Evolutionary conservation across 2,888 invertebrate genomes (phyloP).

Genomic region (Meghimatium bilineatum): DNA sequence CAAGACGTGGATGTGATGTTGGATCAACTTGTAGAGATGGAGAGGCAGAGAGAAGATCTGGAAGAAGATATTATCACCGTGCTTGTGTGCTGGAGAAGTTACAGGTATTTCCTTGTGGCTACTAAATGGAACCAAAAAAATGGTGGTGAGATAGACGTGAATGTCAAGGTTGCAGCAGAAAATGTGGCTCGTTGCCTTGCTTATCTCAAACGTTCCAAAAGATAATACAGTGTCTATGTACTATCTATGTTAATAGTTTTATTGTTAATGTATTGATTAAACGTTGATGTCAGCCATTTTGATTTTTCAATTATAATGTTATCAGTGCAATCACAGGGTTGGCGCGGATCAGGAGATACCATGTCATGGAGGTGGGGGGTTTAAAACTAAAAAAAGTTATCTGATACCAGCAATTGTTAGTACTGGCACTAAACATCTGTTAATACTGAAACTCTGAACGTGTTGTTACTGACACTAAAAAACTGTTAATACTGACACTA

Average conservation of each 20-base stretch:
- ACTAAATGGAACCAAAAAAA: background rate
- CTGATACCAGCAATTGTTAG: no score
- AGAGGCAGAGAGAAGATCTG: slow-evolving; percentile 33
- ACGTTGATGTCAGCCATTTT: no score
- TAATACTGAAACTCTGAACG: no score
- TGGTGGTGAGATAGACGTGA: background rate
- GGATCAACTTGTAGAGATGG: slow-evolving; percentile 25
- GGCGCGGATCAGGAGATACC: no score
- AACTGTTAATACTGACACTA: no score
- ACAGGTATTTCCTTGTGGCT: background rate
- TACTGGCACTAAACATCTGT: no score
- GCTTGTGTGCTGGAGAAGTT: slow-evolving; percentile 30
- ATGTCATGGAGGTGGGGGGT: no score
- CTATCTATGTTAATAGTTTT: background rate
- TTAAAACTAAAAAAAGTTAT: no score
- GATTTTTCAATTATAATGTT: no score
- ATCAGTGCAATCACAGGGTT: no score
- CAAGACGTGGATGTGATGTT: slow-evolving; percentile 45
- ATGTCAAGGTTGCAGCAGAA: background rate
- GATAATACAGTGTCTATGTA: background rate
- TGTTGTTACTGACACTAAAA: no score
- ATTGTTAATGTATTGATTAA: background rate
- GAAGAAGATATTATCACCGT: slow-evolving; percentile 31
- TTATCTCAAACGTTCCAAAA: background rate
- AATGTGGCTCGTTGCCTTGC: background rate